Conservation (phyloP, 2,888 invertebrate genomes). For the Ectobius pallidus region DNA sequence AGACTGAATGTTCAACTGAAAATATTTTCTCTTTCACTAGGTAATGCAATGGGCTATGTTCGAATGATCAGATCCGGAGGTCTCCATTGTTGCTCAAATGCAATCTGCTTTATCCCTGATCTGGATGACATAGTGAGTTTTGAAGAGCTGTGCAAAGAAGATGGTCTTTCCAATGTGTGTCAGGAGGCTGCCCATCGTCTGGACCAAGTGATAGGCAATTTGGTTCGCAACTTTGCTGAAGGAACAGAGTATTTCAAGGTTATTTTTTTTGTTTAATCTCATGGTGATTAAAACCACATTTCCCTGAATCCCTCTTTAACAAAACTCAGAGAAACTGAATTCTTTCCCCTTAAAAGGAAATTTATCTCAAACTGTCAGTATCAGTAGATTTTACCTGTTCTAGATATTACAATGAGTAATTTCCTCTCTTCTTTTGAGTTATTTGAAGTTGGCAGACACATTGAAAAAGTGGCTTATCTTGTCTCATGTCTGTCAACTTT, state of each 20-base stretch:
- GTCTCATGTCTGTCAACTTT: no score
- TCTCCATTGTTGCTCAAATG: constrained; percentile 88
- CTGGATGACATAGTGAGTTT: constrained; percentile 70
- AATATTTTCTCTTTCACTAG: constrained; percentile 53
- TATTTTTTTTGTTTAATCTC: neutral
- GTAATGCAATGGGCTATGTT: constrained; percentile 95
- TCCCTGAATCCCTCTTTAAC: no score
- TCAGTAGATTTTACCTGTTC: no score
- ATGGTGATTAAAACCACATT: no score
- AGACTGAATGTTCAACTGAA: no score
- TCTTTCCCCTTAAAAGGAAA: no score
- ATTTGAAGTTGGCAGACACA: no score
- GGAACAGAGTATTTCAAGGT: constrained; percentile 86
- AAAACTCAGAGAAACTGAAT: no score
- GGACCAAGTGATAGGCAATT: constrained; percentile 76
- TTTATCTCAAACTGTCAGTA: no score
- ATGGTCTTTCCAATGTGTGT: constrained; percentile 65
- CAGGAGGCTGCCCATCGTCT: constrained; percentile 72
- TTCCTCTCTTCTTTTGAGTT: no score
- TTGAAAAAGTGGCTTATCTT: no score
- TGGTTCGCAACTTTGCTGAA: constrained; percentile 84
- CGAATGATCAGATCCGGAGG: constrained; percentile 93
- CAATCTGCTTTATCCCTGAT: constrained; percentile 87
- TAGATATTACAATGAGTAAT: no score
- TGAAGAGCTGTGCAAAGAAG: constrained; percentile 66